These are phyloP conservation scores for Struthio camelus DNA, from an alignment of 2,113 vertebrate species.

Conservation along the genomic window DNA sequence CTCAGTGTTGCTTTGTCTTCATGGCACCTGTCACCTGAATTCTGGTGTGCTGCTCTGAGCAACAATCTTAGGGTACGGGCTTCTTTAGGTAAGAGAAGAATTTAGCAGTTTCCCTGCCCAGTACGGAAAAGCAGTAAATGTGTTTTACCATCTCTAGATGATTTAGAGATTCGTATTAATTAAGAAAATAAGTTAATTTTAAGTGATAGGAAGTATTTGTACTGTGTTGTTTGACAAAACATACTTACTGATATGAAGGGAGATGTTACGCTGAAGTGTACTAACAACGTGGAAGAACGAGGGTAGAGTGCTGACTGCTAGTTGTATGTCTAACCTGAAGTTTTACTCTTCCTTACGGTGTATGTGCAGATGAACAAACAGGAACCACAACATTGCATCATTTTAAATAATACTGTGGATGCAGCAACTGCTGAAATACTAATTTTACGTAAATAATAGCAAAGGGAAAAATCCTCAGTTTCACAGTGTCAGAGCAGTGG, in stretches of 20 bases:
- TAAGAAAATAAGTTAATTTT: background rate
- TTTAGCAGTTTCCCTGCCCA: background rate
- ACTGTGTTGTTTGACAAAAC: background rate
- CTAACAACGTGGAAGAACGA: accelerated
- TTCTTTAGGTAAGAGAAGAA: background rate
- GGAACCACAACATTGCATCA: background rate
- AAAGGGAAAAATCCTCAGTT: background rate
- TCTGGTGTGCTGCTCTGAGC: background rate
- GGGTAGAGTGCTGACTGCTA: background rate
- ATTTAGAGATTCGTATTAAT: background rate
- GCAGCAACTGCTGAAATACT: background rate
- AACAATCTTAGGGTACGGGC: background rate
- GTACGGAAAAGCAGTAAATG: background rate
- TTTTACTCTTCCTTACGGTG: background rate
- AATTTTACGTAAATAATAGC: background rate
- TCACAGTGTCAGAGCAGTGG: background rate
- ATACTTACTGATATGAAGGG: background rate
- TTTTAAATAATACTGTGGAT: background rate
- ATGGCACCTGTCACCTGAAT: background rate
- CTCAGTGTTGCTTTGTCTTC: background rate
- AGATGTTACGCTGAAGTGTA: background rate
- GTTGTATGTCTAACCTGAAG: background rate
- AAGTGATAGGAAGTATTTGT: background rate
- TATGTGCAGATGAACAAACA: background rate
- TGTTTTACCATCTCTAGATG: background rate